Percentiles rank a stretch among this genome's conserved stretches.
Evolutionary conservation across 2,888 invertebrate genomes (phyloP).

Genomic region (Shargacucullia verbasci): DNA sequence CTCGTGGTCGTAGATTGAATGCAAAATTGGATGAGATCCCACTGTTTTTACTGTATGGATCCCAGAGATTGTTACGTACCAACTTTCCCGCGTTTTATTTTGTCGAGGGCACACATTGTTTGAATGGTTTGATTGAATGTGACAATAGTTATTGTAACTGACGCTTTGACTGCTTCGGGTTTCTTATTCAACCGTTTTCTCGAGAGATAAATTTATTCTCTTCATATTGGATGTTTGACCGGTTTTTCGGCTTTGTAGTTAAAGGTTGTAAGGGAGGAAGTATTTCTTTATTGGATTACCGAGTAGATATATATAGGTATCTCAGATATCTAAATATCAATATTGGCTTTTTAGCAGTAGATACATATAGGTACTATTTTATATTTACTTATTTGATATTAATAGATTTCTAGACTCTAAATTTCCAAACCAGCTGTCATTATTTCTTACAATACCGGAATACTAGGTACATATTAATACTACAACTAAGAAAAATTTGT

Average conservation of each 20-base stretch:
- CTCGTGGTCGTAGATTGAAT: constrained; percentile 88
- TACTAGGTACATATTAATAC: too few relatives aligned
- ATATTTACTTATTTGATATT: too few relatives aligned
- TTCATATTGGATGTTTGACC: constrained; percentile 66
- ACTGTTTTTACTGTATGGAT: constrained; percentile 85
- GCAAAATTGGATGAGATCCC: constrained; percentile 88
- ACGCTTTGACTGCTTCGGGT: constrained; percentile 69
- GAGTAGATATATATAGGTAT: constrained; percentile 16
- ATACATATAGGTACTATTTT: too few relatives aligned
- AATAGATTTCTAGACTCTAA: constrained; percentile 9
- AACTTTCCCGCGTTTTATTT: constrained; percentile 80
- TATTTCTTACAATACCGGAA: constrained; percentile 36
- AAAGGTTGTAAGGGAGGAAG: constrained; percentile 48
- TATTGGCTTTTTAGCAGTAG: too few relatives aligned
- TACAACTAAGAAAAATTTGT: constrained; percentile 34
- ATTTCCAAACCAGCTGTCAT: constrained; percentile 26
- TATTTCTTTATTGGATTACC: constrained; percentile 33
- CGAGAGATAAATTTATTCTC: constrained; percentile 66
- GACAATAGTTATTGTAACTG: constrained; percentile 85
- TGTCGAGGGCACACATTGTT: constrained; percentile 77
- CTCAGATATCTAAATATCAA: too few relatives aligned
- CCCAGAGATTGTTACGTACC: constrained; percentile 75
- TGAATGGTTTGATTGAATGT: constrained; percentile 86
- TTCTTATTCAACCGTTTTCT: constrained; percentile 69
- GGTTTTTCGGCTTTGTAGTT: constrained; percentile 57